A percentile compares a stretch with the other conserved stretches of the same genome.
Evolutionary conservation across 2,113 vertebrate species (phyloP).

Genomic region (Tetrax tetrax): DNA sequence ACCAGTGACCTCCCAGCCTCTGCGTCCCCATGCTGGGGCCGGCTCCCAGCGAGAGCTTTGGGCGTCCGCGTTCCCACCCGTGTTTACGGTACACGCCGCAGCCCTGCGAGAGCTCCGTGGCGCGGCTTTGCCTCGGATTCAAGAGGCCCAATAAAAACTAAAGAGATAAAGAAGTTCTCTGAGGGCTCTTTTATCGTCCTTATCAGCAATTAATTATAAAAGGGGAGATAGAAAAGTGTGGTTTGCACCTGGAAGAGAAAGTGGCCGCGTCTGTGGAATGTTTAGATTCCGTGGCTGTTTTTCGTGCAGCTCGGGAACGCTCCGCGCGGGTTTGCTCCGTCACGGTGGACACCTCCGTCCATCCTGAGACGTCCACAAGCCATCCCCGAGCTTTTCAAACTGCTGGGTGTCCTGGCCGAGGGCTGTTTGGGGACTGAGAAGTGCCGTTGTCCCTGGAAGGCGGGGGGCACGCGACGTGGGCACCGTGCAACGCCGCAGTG

Average conservation of each 20-base stretch:
- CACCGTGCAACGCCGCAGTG: rapidly evolving
- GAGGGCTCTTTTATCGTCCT: not conserved
- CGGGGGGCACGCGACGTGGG: too few species aligned
- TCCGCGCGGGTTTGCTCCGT: rapidly evolving
- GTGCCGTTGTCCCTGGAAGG: not conserved
- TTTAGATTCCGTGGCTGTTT: rapidly evolving
- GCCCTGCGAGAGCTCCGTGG: not conserved
- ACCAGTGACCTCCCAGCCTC: not conserved
- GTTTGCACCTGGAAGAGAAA: not conserved
- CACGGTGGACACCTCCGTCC: rapidly evolving
- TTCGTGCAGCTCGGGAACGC: rapidly evolving
- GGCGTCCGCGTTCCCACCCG: rapidly evolving
- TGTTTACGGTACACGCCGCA: rapidly evolving
- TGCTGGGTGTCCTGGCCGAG: too few species aligned
- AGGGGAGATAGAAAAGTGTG: not conserved
- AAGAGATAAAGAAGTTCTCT: not conserved
- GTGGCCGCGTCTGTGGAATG: rapidly evolving
- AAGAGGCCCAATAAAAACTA: not conserved
- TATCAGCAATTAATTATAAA: not conserved
- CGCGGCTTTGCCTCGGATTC: rapidly evolving
- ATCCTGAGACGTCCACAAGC: not conserved
- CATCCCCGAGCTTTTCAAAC: not conserved
- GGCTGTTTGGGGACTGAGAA: not conserved
- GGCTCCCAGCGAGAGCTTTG: not conserved
- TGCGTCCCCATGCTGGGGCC: not conserved